Percentiles rank a stretch among this genome's conserved stretches.
Evolutionary conservation across 1,140 invertebrate genomes (phyloP).

Genomic region (Drosophila novamexicana): DNA sequence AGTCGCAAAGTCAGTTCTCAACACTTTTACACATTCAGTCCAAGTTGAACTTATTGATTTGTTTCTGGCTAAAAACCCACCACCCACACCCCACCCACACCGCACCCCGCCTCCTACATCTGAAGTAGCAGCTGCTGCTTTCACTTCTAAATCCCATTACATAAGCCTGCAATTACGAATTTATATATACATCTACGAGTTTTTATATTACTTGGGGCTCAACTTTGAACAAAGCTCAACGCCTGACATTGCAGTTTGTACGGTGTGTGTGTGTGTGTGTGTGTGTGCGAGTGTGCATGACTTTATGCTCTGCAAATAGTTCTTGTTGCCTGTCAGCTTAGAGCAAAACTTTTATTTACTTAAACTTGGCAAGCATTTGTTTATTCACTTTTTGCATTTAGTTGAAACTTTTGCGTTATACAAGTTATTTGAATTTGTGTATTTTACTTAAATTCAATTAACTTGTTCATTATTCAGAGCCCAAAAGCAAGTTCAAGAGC

Average conservation of each 20-base stretch:
- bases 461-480: background rate
- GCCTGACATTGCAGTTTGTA: background rate
- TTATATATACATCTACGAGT: conserved; percentile 34
- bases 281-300: conserved; percentile 8
- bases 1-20: background rate
- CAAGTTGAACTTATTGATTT: conserved; percentile 30
- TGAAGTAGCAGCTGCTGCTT: conserved; percentile 6
- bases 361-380: conserved; percentile 13
- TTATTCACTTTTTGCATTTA: conserved; percentile 6
- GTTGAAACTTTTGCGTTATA: conserved; percentile 12
- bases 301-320: conserved; percentile 27
- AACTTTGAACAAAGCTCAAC: conserved; percentile 42
- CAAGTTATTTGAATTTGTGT: background rate
- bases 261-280: conserved; percentile 23
- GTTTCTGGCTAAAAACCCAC: background rate
- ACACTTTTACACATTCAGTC: conserved; percentile 29
- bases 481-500: too few relatives aligned
- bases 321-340: conserved; percentile 13
- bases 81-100: background rate
- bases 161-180: conserved; percentile 52
- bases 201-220: conserved; percentile 37
- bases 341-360: conserved; percentile 27
- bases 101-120: background rate
- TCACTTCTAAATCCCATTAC: conserved; percentile 39
- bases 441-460: conserved; percentile 1